Evolutionary conservation across 1,140 invertebrate genomes (phyloP), one percentile per base, ranked within the genome.

Genomic region (Heterodera schachtii): DNA sequence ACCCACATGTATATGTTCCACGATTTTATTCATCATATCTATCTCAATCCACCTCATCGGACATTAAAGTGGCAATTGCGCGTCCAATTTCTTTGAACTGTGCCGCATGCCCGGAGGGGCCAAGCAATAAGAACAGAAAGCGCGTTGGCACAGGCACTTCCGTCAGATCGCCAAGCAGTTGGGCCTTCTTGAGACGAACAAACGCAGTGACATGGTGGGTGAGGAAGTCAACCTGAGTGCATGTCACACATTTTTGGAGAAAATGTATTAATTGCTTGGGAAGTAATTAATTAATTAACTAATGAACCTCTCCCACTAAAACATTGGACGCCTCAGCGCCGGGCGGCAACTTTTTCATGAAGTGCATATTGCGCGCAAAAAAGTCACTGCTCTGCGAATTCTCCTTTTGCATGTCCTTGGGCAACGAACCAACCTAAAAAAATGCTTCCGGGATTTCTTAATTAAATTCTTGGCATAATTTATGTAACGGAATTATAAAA

Each of bases 51-150:
- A 92, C 91, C 92, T 98, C 96, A 91, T 98, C 97, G n/a, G 96
- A 96, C 95, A 99, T 97, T 5, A 99, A 91, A 0, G 97, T 98
- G n/a, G 96, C 96, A 94, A 98, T 97, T 3, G 96, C 96, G 82
- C 97, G 92, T 6, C 97, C 97, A 81, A 98, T 96, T 93, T 99
- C 97, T 90, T 97, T 96, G 90, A 96, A 98, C 87, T 94, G 94
- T 75, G 93, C 93, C 79, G 93, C 92, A 66, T 94, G 93, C 85
- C 94, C 94, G 92, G 92, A 92, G 19, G 97, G 97, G 46, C 96
- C 96, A 13, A 99, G 92, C 84, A 98, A 92, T 47, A 98, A 93
- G 89, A 98, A 99, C 82, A 99, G 92, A 90, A 98, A 98, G 87
- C 95, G 93, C 4, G 96, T 98, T 43, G 96, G 97, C 60, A 98